Conservation (phyloP, 2,888 invertebrate genomes). For the Sthenelais limicola region DNA sequence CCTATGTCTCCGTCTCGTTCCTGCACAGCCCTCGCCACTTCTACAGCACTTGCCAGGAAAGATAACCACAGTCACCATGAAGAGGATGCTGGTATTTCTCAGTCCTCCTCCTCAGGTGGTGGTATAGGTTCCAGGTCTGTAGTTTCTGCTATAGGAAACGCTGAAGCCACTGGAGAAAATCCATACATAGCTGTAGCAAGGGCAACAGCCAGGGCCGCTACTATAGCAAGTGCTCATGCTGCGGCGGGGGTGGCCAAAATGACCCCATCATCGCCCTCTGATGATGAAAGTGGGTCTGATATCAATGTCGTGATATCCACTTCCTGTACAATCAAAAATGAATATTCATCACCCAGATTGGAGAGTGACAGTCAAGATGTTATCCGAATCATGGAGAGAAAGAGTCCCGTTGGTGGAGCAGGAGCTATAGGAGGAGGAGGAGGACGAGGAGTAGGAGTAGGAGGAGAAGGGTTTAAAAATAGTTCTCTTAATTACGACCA, state of each 20-base stretch:
- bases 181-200: slow-evolving; percentile 49
- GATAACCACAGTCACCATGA: background rate
- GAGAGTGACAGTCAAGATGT: slow-evolving; percentile 17
- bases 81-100: background rate
- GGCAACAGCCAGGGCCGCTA: slow-evolving; percentile 50
- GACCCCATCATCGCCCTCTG: background rate
- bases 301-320: slow-evolving; percentile 43
- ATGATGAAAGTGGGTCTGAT: slow-evolving; percentile 6
- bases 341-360: background rate
- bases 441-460: no score
- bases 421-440: no score
- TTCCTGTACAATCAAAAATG: slow-evolving; percentile 38
- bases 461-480: no score
- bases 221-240: slow-evolving; percentile 46
- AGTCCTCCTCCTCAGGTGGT: background rate
- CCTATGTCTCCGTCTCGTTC: slow-evolving; percentile 12
- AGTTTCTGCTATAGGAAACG: slow-evolving; percentile 45
- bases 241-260: slow-evolving; percentile 15
- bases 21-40: slow-evolving; percentile 39
- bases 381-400: slow-evolving; percentile 21
- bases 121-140: slow-evolving; percentile 10
- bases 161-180: slow-evolving; percentile 46
- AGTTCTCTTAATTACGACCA: no score
- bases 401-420: no score
- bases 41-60: slow-evolving; percentile 39